phyloP scores from a whole-genome alignment of 2,888 invertebrate species.

The Dasysyrphus albostriatus region DNA sequence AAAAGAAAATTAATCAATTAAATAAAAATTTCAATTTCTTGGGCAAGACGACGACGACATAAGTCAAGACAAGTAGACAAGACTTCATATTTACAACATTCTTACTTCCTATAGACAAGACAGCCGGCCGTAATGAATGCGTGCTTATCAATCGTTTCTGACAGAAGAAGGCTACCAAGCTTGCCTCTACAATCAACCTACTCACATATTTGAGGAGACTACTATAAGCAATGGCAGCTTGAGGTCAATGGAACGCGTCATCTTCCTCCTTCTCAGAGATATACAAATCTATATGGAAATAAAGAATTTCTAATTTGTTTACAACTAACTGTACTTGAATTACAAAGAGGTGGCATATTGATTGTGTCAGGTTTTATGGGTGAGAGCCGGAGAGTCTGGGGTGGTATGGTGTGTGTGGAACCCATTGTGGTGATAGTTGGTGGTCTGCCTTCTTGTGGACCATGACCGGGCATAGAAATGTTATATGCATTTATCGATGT shows the following conservation, averaged over 20 bases:
- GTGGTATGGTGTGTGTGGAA: slow-evolving; percentile 5
- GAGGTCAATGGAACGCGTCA: slow-evolving; percentile 66
- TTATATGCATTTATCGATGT: slow-evolving; percentile 43
- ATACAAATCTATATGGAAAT: slow-evolving; percentile 5
- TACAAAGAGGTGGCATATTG: slow-evolving; percentile 49
- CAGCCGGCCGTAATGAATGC: slow-evolving; percentile 31
- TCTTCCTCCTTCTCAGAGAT: slow-evolving; percentile 37
- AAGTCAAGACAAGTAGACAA: slow-evolving; percentile 36
- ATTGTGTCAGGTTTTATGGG: slow-evolving; percentile 42
- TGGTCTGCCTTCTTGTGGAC: slow-evolving; percentile 65
- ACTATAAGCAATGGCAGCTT: slow-evolving; percentile 15
- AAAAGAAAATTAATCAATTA: slow-evolving; percentile 56
- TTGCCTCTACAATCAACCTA: slow-evolving; percentile 44
- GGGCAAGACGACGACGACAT: slow-evolving; percentile 18
- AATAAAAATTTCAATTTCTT: slow-evolving; percentile 49
- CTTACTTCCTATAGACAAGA: slow-evolving; percentile 54
- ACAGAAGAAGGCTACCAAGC: slow-evolving; percentile 56
- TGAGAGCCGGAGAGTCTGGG: neutral
- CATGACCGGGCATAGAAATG: slow-evolving; percentile 53
- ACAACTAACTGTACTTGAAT: slow-evolving; percentile 50
- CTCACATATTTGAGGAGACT: slow-evolving; percentile 20
- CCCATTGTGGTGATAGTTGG: neutral
- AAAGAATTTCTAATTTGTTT: slow-evolving; percentile 45
- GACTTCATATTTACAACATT: slow-evolving; percentile 47
- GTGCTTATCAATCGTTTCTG: slow-evolving; percentile 64